Base-by-base conservation (phyloP, 2,113 vertebrate species). In the Callipepla californica region DNA sequence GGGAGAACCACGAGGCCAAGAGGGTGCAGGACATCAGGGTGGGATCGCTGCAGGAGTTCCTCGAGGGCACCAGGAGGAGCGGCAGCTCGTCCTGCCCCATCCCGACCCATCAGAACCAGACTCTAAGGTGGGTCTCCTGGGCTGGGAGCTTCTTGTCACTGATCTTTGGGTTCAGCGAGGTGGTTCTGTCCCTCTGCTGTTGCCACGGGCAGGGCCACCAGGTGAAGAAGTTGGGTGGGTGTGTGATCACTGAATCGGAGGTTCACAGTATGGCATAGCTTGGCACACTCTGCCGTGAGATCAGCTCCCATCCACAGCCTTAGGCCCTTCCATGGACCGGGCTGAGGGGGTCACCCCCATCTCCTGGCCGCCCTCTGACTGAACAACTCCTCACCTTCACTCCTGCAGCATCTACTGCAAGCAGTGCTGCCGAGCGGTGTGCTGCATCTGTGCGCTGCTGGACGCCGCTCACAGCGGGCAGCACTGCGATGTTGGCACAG, bases 401-500 rank as follows among this genome's bases (percentile, higher is more conserved):
- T 32, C 89, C 65, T 23, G 0, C 77, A 97, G 97, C 90, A 96
- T 97, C 84, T 97, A 95, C 87, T 97, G 97, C 92, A 53, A 42
- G 7, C 84, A 62, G 51, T 97, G 97, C 9, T 3, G 20, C 50
- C 95, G 96, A 45, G 72, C 93, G 0, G 36, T 97, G 67, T 98
- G 97, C 90, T 95, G 96, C 66, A 32, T 63, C 0, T 98, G 97
- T 1, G 96, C 96, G 0, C 75, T 98, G 38, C 93, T 98, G 78
- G 97, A 98, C n/a, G 65, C 18, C 11, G 13, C 15, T 6, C 97
- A 98, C 14, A 19, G 38, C 6, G 48, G 89, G 12, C 74, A 93
- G 7, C 96, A 95, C 69, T 94, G 97, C 2, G 92, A 97, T 80
- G 92, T 98, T 75, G 22, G 15, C 32, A 2, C 19, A 0, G 97